A percentile compares a stretch with the other conserved stretches of the same genome.
phyloP scores from a whole-genome alignment of 2,888 invertebrate species.

The Sycophila texana region DNA sequence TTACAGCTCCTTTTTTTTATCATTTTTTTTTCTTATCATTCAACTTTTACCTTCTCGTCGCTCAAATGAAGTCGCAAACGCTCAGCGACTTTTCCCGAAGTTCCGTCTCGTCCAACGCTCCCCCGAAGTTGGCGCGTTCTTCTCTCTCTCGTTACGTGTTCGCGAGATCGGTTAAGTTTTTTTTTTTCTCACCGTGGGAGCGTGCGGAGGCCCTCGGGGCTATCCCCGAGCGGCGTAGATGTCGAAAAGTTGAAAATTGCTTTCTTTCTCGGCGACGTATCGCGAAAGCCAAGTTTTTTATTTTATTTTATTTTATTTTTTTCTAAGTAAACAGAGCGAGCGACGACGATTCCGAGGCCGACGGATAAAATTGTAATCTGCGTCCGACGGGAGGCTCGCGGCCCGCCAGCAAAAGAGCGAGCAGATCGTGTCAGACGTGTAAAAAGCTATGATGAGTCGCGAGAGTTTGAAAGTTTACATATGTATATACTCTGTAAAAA shows the following conservation, averaged over 20 bases:
- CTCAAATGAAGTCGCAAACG: conserved; percentile 1
- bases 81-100: background rate
- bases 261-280: conserved; percentile 11
- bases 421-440: too few species aligned
- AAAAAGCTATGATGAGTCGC: too few species aligned
- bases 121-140: conserved; percentile 1
- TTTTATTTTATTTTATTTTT: background rate
- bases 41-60: background rate
- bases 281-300: background rate
- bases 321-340: background rate
- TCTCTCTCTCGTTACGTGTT: conserved; percentile 38
- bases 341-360: background rate
- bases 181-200: background rate
- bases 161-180: conserved; percentile 50
- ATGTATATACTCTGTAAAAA: too few species aligned
- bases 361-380: background rate
- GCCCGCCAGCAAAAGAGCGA: background rate
- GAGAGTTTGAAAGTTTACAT: too few species aligned
- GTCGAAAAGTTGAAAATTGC: conserved; percentile 43
- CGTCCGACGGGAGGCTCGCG: background rate
- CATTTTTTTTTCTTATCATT: background rate
- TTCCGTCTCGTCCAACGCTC: background rate
- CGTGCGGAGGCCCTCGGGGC: conserved; percentile 9
- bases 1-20: conserved; percentile 2
- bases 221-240: conserved; percentile 15